A percentile compares a stretch with the other conserved stretches of the same genome.
Evolutionary conservation across 2,888 invertebrate genomes (phyloP).

Genomic region (Chymomyza caudatula): DNA sequence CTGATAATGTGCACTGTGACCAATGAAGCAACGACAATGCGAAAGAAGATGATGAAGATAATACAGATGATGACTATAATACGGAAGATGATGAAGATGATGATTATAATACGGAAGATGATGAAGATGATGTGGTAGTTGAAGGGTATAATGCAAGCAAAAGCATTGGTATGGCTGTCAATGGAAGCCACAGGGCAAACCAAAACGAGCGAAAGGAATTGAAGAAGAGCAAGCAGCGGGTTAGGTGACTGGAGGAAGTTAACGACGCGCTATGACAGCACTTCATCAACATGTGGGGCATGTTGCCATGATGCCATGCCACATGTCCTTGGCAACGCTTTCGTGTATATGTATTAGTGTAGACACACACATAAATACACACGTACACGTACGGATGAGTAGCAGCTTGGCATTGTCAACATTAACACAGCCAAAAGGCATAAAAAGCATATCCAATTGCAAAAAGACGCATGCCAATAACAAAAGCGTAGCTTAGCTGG

Average conservation of each 20-base stretch:
- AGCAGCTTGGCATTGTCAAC: conserved; percentile 52
- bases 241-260: conserved; percentile 41
- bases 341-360: conserved; percentile 34
- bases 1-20: neutral
- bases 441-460: conserved; percentile 69
- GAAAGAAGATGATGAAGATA: neutral
- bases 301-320: neutral
- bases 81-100: neutral
- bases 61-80: no score
- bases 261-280: conserved; percentile 54
- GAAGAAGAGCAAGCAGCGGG: neutral
- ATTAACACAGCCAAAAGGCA: conserved; percentile 63
- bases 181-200: conserved; percentile 1
- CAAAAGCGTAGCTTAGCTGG: conserved; percentile 41
- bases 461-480: conserved; percentile 65
- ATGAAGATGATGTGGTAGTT: neutral
- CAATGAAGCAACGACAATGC: neutral
- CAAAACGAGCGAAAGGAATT: neutral
- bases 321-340: neutral
- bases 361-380: conserved; percentile 25
- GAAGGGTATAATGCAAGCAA: neutral
- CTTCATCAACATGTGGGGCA: conserved; percentile 33
- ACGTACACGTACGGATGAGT: neutral
- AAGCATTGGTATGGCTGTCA: neutral
- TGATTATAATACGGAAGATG: neutral